Base-by-base conservation (phyloP, 2,113 vertebrate species). In the Gobiocypris rarus region DNA sequence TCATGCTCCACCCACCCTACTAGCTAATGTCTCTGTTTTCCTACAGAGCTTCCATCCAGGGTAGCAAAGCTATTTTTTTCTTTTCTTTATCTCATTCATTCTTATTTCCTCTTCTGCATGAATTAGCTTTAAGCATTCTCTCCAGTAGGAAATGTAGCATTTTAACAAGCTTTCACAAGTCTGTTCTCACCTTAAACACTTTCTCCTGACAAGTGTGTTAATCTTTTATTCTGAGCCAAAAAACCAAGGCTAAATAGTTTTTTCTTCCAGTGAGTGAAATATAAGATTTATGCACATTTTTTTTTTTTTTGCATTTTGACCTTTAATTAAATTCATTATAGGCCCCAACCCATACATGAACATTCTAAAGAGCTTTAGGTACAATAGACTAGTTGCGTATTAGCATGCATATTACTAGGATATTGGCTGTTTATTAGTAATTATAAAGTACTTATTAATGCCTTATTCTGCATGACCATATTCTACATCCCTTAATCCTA, bases 81-180 rank as follows among this genome's bases (percentile, higher is more conserved):
- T 48, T 75, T 75, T 43, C 61, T 83, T 61, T 78, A 56, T 85
- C 69, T 75, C 65, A 26, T 38, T 61, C 43, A 70, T 79, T 84
- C 76, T 58, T 63, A 56, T 77, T 70, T 76, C 61, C 82, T 83
- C 52, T 67, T 81, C 15, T 8, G 76, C 67, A 74, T 67, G 22
- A 83, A 83, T 78, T 71, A 83, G 85, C 81, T 86, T 84, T 86
- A 81, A 74, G 82, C 22, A 61, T 75, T 84, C 85, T 85, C 78
- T 81, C 83, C 75, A 85, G 50, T 70, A 45, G 26, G 54, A 86
- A 69, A 83, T 80, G 26, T 19, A 13, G 85, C 34, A 50, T 85
- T 77, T 67, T 71, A 71, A 45, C 22, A 86, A 84, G 89, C 80
- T 78, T 86, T 85, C 31, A 70, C 41, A 15, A 28, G 24, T 4